These are phyloP conservation scores for Spilogale gracilis DNA, from an alignment of 2,113 vertebrate species.

Conservation along the genomic window DNA sequence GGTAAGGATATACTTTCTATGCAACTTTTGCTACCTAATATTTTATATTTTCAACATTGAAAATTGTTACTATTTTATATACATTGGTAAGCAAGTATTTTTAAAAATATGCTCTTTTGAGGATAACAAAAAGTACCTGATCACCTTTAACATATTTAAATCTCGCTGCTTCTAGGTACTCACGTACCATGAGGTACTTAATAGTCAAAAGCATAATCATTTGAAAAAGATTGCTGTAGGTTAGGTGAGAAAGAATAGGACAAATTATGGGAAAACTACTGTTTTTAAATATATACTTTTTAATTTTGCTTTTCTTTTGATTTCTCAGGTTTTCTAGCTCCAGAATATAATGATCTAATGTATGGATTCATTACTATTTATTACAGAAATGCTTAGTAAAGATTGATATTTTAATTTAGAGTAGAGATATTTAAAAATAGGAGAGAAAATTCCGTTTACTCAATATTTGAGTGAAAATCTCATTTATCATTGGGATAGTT, in stretches of 20 bases:
- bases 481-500: slow-evolving; percentile 13
- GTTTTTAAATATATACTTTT: not conserved
- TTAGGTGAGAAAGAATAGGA: not conserved
- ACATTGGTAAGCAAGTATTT: not conserved
- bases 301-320: slow-evolving; percentile 6
- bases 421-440: not conserved
- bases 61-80: not conserved
- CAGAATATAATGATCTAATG: not conserved
- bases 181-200: not conserved
- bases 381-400: not conserved
- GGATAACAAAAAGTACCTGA: not conserved
- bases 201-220: not conserved
- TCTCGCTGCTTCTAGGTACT: not conserved
- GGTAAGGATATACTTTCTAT: not conserved
- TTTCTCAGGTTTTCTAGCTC: not conserved
- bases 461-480: not conserved
- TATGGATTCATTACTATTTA: not conserved
- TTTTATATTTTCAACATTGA: not conserved
- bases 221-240: not conserved
- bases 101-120: not conserved
- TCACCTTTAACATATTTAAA: not conserved
- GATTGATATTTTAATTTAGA: slow-evolving; percentile 1
- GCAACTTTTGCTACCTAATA: not conserved
- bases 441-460: not conserved
- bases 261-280: not conserved